These are phyloP conservation scores for Bubo bubo DNA, from an alignment of 2,113 vertebrate species.

Conservation along the genomic window DNA sequence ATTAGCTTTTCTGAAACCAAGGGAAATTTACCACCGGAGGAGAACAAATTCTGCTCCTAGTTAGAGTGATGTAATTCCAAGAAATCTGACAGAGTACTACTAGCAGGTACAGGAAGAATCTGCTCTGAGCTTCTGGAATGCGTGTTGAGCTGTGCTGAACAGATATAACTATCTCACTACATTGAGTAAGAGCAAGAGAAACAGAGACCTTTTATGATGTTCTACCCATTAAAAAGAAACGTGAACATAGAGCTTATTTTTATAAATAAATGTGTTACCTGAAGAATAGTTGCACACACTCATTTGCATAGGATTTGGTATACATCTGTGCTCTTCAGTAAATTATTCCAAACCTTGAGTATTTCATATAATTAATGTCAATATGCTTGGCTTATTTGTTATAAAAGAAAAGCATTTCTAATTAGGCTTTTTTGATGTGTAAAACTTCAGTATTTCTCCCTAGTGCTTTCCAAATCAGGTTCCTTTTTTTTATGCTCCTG, in stretches of 20 bases:
- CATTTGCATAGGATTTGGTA: slow-evolving; percentile 31
- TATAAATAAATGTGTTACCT: slow-evolving; percentile 20
- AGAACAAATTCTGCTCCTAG: neutral
- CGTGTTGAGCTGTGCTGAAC: neutral
- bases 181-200: neutral
- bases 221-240: neutral
- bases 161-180: neutral
- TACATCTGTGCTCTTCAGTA: slow-evolving; percentile 27
- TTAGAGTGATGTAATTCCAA: neutral
- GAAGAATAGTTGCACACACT: neutral
- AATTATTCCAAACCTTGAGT: slow-evolving; percentile 21
- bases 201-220: neutral
- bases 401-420: slow-evolving; percentile 24
- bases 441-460: slow-evolving; percentile 9
- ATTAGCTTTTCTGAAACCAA: slow-evolving; percentile 28
- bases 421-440: slow-evolving; percentile 24
- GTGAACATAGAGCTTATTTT: neutral
- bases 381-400: slow-evolving; percentile 24
- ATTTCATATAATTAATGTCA: slow-evolving; percentile 41
- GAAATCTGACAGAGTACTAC: neutral
- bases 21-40: neutral
- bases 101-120: neutral
- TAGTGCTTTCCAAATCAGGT: neutral
- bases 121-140: neutral
- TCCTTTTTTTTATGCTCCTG: neutral